Evolutionary conservation across 2,113 vertebrate genomes (phyloP).

Genomic region (Protomyctophum bolini): DNA sequence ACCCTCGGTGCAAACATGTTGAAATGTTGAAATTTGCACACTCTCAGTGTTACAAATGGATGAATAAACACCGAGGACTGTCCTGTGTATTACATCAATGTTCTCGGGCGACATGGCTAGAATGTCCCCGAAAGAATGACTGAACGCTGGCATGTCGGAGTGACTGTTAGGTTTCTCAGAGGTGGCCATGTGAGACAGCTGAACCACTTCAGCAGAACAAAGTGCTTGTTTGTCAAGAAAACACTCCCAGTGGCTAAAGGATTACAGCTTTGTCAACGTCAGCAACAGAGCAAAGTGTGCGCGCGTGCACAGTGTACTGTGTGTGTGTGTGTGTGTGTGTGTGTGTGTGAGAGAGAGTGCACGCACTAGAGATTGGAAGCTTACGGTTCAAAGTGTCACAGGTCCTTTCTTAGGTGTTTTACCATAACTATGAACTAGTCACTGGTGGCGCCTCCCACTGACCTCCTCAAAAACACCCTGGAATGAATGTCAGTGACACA

Average conservation of each 20-base stretch:
- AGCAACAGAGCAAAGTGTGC: conserved; percentile 57
- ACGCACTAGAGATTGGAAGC: not conserved
- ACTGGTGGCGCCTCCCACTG: not conserved
- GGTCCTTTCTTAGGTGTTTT: not conserved
- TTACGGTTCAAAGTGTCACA: not conserved
- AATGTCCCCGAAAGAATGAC: too few relatives aligned
- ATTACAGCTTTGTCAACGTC: conserved; percentile 72
- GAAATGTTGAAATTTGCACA: too few relatives aligned
- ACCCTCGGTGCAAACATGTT: too few relatives aligned
- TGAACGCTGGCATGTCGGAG: too few relatives aligned
- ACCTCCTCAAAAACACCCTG: not conserved
- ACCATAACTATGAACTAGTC: not conserved
- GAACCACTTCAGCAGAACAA: conserved; percentile 70
- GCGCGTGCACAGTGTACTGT: not conserved
- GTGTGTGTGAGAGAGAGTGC: not conserved
- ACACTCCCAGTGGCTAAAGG: conserved; percentile 69
- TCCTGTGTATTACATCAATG: too few relatives aligned
- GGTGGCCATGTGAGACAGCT: conserved; percentile 40
- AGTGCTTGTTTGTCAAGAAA: conserved; percentile 71
- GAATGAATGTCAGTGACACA: too few relatives aligned
- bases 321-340: not conserved
- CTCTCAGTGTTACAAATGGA: too few relatives aligned
- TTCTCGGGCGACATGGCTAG: too few relatives aligned
- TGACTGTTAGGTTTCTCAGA: not conserved
- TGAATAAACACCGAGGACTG: too few relatives aligned